Evolutionary conservation across 2,797 vertebrate genomes (phyloP), one percentile per base, ranked within the genome.

Genomic region (Hylomyscus alleni): DNA sequence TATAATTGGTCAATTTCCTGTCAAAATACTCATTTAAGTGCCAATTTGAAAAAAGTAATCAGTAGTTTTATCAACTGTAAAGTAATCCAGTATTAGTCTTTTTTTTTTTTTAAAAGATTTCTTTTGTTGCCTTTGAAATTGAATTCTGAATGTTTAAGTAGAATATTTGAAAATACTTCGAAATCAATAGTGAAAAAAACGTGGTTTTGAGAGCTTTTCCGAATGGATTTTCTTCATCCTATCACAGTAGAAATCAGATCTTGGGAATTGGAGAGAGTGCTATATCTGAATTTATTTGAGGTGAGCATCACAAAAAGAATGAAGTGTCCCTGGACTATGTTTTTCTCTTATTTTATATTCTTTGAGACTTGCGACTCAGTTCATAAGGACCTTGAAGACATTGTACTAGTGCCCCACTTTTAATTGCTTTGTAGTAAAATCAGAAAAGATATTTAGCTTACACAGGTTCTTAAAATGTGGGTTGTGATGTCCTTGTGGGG

Each of bases 71-170:
- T 80, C 62, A 93, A 91, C 82, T 60, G 50, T 92, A 91, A 97
- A 97, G 91, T 91, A 95, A 93, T 91, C 26, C 40, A 82, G 40
- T 52, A 50, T 87, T 89, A 75, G 14, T 44, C 56, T 75, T 95
- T 97, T 95, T 95, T 90, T 75, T 95, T 97, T 95, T 95, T 90
- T 50, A 24, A 29, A 88, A 82, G 91, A 17, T 37, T 92, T 92
- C 44, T 95, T 95, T 93, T 91, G 90, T 96, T 96, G 81, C 29
- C 67, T 96, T 90, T 85, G 89, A 96, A 94, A 90, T 34, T 93
- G 60, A 96, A 22, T 96, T 94, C 78, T 58, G 96, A 94, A 91
- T 67, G 24, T 95, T 96, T 89, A 96, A 89, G 5, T 9, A 93
- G 52, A 90, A 22, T 77, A 95, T 96, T 94, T 72, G 40, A 91